These are phyloP conservation scores for Drosophila robusta DNA, from an alignment of 2,888 invertebrate species.

Conservation along the genomic window DNA sequence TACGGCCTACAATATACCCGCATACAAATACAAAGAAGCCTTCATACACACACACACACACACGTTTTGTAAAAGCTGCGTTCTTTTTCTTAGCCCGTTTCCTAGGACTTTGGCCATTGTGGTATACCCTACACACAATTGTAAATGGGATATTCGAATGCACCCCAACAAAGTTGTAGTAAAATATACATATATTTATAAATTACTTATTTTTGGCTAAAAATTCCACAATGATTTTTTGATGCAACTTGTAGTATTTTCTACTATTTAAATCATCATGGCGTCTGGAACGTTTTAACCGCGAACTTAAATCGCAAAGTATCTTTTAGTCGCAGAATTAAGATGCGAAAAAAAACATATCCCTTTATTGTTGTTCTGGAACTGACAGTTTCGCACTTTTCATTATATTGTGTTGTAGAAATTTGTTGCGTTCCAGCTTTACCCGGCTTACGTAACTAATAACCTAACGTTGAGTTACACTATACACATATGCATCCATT, in stretches of 20 bases:
- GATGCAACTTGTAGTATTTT: too few relatives aligned
- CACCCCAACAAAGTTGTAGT: not conserved
- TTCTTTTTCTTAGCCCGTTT: conserved; percentile 1
- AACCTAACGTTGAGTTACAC: not conserved
- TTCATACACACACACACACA: not conserved
- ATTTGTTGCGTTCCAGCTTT: conserved; percentile 22
- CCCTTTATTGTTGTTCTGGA: conserved; percentile 26
- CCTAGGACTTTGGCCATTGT: not conserved
- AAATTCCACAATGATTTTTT: too few relatives aligned
- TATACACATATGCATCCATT: not conserved
- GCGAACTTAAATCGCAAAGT: too few relatives aligned
- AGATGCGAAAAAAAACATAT: not conserved
- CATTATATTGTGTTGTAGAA: conserved; percentile 37
- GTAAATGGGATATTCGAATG: not conserved
- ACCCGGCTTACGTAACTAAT: conserved; percentile 1
- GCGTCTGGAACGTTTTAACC: too few relatives aligned
- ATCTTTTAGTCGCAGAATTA: not conserved
- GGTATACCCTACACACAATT: not conserved
- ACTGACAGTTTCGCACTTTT: conserved; percentile 57
- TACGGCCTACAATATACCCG: conserved; percentile 10
- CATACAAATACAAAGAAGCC: not conserved
- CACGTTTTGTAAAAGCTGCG: not conserved
- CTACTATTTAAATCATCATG: too few relatives aligned
- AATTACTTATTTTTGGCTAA: not conserved
- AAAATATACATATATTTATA: not conserved